These are phyloP conservation scores for Andinoacara biseriatus DNA, from an alignment of 2,113 vertebrate species.

Conservation along the genomic window DNA sequence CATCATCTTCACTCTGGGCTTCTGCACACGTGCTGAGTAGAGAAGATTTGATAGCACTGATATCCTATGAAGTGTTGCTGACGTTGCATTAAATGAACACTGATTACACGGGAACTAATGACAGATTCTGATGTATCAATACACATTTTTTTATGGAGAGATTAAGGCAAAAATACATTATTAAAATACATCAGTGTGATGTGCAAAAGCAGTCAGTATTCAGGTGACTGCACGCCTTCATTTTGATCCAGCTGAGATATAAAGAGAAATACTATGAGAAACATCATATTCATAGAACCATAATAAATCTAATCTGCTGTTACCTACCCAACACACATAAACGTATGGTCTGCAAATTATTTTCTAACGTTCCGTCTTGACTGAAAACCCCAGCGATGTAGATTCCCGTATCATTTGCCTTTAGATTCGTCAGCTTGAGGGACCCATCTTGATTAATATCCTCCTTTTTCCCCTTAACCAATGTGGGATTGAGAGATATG, in stretches of 20 bases:
- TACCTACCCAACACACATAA: constrained; percentile 45
- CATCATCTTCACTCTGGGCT: not conserved
- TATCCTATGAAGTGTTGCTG: not conserved
- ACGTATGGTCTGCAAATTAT: rapidly evolving
- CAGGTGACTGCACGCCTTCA: not conserved
- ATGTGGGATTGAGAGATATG: not conserved
- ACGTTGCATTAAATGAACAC: not conserved
- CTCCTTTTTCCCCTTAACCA: rapidly evolving
- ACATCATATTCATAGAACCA: not conserved
- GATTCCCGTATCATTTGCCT: rapidly evolving
- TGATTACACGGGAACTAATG: not conserved
- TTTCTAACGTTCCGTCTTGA: rapidly evolving
- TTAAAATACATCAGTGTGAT: not conserved
- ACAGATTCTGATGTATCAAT: not conserved
- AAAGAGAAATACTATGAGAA: not conserved
- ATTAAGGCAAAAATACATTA: not conserved
- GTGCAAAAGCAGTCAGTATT: not conserved
- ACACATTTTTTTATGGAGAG: not conserved
- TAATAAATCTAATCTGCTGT: not conserved
- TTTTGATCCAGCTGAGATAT: not conserved
- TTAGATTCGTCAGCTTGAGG: constrained; percentile 8
- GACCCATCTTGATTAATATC: not conserved
- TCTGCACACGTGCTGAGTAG: not conserved
- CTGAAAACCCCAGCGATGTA: not conserved
- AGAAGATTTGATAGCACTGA: not conserved